Base-by-base conservation (phyloP, 2,888 invertebrate genomes). In the Auanema freiburgensis region DNA sequence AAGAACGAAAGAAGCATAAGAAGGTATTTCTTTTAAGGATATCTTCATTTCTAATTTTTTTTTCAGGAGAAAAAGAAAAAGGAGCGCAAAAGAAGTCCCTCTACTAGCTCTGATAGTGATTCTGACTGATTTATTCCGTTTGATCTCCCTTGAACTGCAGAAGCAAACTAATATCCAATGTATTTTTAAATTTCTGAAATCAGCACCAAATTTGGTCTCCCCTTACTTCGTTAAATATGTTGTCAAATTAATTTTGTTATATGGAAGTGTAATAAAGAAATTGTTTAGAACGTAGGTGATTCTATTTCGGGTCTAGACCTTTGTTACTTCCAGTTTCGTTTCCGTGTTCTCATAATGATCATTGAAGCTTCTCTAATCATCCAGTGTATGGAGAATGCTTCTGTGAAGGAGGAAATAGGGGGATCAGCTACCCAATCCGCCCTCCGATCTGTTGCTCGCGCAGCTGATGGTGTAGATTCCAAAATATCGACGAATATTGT, bases 21-120 rank as follows among this genome's bases (percentile, higher is more conserved):
- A 74, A 74, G 66, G 71, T 67, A 52, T 24, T n/a, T 53, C 14
- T 10, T 24, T 14, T 64, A 18, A 18, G 16, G 24, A 41, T 23
- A 44, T 10, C 14, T 8, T 43, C 33, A 56, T 50, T 46, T 23
- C 14, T 57, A 3, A n/a, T n/a, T n/a, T 16, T 53, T 56, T 14
- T 71, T 71, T 57, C 59, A 71, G 69, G 72, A 72, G n/a, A 72
- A 72, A 61, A 72, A 72, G 66, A 68, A 71, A 63, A 71, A 70
- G 57, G 69, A 72, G 43, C 66, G 72, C 21, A 71, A 66, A 56
- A 60, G 71, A 21, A 66, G 59, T 25, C 65, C 72, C 1, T 58
- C 59, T n/a, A 62, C 66, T 6, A 59, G 42, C 23, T 66, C 63
- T n/a, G 50, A 51, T 8, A 53, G 61, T 21, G 68, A 63, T 42